Percentiles rank a stretch among this genome's conserved stretches.
Evolutionary conservation across 1,140 invertebrate genomes (phyloP).

Genomic region (Zaprionus camerounensis): DNA sequence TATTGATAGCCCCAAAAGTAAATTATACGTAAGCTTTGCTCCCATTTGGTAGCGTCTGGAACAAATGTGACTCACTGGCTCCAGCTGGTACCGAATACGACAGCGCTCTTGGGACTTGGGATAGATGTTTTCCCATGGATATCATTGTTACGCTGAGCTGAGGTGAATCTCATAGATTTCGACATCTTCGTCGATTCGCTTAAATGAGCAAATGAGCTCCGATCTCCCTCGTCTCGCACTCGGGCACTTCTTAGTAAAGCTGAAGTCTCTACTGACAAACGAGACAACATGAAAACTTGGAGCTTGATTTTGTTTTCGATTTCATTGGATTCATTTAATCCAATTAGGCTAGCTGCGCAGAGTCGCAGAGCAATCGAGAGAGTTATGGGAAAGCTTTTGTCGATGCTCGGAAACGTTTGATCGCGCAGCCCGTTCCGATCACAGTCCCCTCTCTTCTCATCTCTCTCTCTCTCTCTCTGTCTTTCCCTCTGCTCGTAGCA

Average conservation of each 20-base stretch:
- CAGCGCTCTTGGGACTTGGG: neutral
- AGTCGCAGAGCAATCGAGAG: slow-evolving; percentile 39
- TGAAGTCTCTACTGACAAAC: slow-evolving; percentile 22
- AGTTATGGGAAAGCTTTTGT: slow-evolving; percentile 76
- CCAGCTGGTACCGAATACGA: slow-evolving; percentile 26
- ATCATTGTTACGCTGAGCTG: slow-evolving; percentile 60
- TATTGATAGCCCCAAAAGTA: slow-evolving; percentile 37
- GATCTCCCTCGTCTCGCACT: slow-evolving; percentile 7
- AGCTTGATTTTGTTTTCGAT: slow-evolving; percentile 75
- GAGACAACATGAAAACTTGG: slow-evolving; percentile 28
- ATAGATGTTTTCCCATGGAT: slow-evolving; percentile 72
- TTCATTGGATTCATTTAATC: slow-evolving; percentile 73
- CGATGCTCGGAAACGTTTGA: slow-evolving; percentile 20
- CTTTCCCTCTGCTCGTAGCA: too few relatives aligned
- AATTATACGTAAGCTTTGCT: slow-evolving; percentile 9
- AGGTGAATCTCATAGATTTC: slow-evolving; percentile 69
- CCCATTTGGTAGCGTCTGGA: neutral
- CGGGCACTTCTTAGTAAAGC: slow-evolving; percentile 66
- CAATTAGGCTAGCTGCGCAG: slow-evolving; percentile 69
- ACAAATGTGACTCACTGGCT: slow-evolving; percentile 37
- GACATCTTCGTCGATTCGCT: slow-evolving; percentile 67
- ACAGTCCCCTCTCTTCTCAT: neutral
- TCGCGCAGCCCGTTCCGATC: slow-evolving; percentile 14
- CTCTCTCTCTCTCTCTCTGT: neutral
- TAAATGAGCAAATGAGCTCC: slow-evolving; percentile 65